Base-by-base conservation (phyloP, 2,797 vertebrate genomes). In the Pyrocephalus nanus region DNA sequence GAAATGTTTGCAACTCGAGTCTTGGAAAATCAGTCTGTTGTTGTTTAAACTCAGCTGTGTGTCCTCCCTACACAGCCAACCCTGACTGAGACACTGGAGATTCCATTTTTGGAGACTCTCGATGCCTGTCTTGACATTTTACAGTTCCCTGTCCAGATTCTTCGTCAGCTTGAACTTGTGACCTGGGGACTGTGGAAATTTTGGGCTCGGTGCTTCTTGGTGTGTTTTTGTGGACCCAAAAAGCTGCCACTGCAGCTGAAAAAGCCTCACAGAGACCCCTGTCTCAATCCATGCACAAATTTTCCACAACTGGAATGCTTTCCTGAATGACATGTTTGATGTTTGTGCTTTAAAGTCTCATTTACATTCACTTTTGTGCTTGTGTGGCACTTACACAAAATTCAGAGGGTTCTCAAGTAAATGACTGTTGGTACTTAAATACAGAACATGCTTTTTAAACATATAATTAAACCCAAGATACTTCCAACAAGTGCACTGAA, bases 331-430 rank as follows among this genome's bases (percentile, higher is more conserved):
- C 73, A 66, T 65, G 43, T 58, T 51, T 78, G 25, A 50, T 50
- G n/a, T 57, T 48, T 14, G 36, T n/a, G 21, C 67, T 87, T 72
- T 29, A 23, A 48, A 85, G 64, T 64, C 54, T 89, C 67, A 90
- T 87, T 93, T 79, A 67, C 58, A 53, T 91, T 91, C 54, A 48
- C 26, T 53, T 94, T 94, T 77, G 48, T 86, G 66, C n/a, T 58
- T 36, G 6, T 38, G 70, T 73, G 61, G 27, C 54, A 70, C 79
- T 95, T 25, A 32, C 34, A 65, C 58, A 64, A 67, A 72, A 93
- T 65, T 65, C 55, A 45, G 50, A 76, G 69, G 47, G 73, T 80
- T 91, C 61, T 88, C 61, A 80, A 91, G 72, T 14, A 88, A 92
- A 92, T 54, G 3, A 43, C 27, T 73, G 36, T 77, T 84, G 57